Conservation (phyloP, 2,113 vertebrate genomes). For the Erythrolamprus reginae region DNA sequence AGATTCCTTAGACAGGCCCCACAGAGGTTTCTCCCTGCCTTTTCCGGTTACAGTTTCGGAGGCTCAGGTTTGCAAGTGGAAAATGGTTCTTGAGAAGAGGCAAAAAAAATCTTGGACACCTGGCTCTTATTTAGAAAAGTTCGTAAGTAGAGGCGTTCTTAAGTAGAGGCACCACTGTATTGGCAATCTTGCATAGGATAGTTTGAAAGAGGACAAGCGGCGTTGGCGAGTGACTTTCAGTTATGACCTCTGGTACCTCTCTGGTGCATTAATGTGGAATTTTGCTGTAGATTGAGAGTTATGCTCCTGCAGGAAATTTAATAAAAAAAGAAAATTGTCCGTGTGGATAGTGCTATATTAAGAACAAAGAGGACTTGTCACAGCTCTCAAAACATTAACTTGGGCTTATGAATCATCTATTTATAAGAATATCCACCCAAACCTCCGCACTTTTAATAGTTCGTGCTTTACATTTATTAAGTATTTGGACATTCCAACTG, state of each 20-base stretch:
- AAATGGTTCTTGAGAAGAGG: too few species aligned
- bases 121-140: too few species aligned
- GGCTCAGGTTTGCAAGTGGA: too few species aligned
- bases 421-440: not conserved
- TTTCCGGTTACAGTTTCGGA: too few species aligned
- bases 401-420: not conserved
- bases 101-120: too few species aligned
- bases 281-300: not conserved
- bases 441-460: not conserved
- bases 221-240: not conserved
- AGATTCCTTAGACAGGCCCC: too few species aligned
- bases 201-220: not conserved
- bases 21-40: too few species aligned
- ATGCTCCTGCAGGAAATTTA: not conserved
- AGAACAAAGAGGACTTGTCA: not conserved
- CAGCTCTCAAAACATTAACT: not conserved
- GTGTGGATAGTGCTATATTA: not conserved
- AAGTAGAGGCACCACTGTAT: too few species aligned
- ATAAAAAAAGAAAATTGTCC: not conserved
- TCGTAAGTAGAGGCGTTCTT: too few species aligned
- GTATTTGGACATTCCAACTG: not conserved
- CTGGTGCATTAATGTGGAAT: slow-evolving; percentile 2
- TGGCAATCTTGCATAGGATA: slow-evolving; percentile 14
- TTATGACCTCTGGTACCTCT: not conserved
- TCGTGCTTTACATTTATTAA: not conserved